These are phyloP conservation scores for Eupleurogrammus muticus DNA, from an alignment of 2,797 vertebrate genomes.

Conservation along the genomic window DNA sequence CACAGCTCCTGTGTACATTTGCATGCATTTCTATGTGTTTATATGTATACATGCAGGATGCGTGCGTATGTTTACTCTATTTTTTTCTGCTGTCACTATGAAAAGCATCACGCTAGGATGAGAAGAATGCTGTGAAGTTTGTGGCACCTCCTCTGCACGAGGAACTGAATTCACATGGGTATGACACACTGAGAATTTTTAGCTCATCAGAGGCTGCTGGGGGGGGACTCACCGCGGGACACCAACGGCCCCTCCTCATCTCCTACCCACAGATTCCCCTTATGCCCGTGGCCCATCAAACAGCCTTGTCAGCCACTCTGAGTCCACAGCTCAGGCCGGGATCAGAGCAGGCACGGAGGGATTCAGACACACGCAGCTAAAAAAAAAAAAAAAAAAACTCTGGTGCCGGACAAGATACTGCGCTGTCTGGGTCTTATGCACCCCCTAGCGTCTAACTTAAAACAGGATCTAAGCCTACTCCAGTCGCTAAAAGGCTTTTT, in stretches of 20 bases:
- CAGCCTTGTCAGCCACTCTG: slow-evolving; percentile 61
- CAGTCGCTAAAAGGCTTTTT: slow-evolving; percentile 28
- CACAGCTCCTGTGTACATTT: slow-evolving; percentile 13
- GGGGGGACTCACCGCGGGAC: slow-evolving; percentile 52
- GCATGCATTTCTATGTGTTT: slow-evolving; percentile 14
- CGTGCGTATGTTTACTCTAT: not conserved
- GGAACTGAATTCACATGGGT: slow-evolving; percentile 53
- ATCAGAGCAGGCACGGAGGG: slow-evolving; percentile 61
- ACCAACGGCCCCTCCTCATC: slow-evolving; percentile 26
- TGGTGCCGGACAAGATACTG: slow-evolving; percentile 43
- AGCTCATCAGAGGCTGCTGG: slow-evolving; percentile 56
- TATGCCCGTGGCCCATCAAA: slow-evolving; percentile 61
- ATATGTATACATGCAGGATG: not conserved
- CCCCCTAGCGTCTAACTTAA: slow-evolving; percentile 34
- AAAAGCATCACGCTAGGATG: slow-evolving; percentile 1
- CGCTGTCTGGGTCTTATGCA: slow-evolving; percentile 42
- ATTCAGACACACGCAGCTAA: slow-evolving; percentile 52
- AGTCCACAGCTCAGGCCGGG: slow-evolving; percentile 61
- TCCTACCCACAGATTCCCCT: slow-evolving; percentile 50
- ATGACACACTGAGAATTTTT: slow-evolving; percentile 59
- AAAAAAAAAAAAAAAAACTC: slow-evolving; percentile 54
- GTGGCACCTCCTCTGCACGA: slow-evolving; percentile 26
- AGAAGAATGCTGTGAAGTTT: slow-evolving; percentile 31
- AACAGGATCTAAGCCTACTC: slow-evolving; percentile 45
- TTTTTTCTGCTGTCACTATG: slow-evolving; percentile 11